Conservation (phyloP, 2,113 vertebrate genomes). For the Brachyhypopomus occidentalis region DNA sequence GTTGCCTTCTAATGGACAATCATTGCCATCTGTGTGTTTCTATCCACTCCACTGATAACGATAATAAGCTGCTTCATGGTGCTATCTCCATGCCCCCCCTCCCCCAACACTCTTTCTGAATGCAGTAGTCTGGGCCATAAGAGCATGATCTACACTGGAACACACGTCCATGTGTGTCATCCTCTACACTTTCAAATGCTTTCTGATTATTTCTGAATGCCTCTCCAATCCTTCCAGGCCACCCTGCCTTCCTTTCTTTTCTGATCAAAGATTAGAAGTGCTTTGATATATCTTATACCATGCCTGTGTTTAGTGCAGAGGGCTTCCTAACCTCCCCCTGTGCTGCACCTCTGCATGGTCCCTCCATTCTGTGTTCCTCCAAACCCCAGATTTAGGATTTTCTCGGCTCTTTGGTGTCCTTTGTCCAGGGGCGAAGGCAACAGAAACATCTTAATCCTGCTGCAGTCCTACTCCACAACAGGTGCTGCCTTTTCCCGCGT, state of each 20-base stretch:
- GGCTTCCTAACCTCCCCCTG: neutral
- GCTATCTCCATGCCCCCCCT: neutral
- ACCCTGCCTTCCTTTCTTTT: conserved; percentile 19
- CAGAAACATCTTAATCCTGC: neutral
- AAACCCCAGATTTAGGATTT: neutral
- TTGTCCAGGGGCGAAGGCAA: neutral
- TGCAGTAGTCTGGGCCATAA: neutral
- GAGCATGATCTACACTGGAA: neutral
- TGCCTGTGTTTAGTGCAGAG: neutral
- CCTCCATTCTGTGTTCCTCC: neutral
- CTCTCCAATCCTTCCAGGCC: neutral
- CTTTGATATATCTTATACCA: conserved; percentile 7
- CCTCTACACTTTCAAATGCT: conserved; percentile 9
- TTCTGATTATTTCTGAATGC: conserved; percentile 2
- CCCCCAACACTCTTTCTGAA: neutral
- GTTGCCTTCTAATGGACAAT: neutral
- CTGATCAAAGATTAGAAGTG: neutral
- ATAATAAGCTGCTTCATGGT: neutral
- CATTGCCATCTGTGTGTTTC: neutral
- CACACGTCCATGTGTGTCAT: neutral
- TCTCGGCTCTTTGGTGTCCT: neutral
- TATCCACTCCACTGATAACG: neutral
- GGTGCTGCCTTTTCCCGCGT: neutral
- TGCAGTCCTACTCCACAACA: neutral
- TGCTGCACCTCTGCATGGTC: neutral